Base-by-base conservation (phyloP, 2,113 vertebrate species). In the Stegostoma tigrinum region DNA sequence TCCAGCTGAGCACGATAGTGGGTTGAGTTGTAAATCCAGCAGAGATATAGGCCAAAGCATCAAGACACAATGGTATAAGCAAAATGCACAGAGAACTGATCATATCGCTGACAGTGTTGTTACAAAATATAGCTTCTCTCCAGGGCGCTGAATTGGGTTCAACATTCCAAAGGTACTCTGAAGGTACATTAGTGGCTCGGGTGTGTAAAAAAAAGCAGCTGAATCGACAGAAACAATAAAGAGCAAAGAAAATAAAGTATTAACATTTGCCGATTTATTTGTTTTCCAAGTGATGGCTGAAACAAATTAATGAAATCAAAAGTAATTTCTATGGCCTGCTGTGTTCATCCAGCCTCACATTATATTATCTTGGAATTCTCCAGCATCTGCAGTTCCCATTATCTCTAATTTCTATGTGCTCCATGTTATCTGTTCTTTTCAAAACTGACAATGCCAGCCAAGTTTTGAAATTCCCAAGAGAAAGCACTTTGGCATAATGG, bases 381-480 rank as follows among this genome's bases (percentile, higher is more conserved):
- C n/a, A n/a, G n/a, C n/a, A n/a, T n/a, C n/a, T n/a, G n/a, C n/a
- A n/a, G n/a, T n/a, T n/a, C n/a, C n/a, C n/a, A n/a, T n/a, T n/a
- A n/a, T n/a, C n/a, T n/a, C n/a, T 38, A 19, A 93, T 93, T 93
- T 45, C n/a, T n/a, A 34, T 61, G 34, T 10, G 55, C 61, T 90
- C 52, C 55, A 55, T 27, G 23, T 87, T 87, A 87, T 55, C 85
- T 87, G n/a, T 17, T 38, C n/a, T 19, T 38, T 66, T 93, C 89
- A 66, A 93, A 93, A 61, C 10, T 93, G 89, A 93, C 87, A 91
- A 91, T 38, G 89, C n/a, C 15, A 66, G 89, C 19, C 61, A 66
- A 66, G 89, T 23, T 64, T 66, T 93, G 61, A 66, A 93, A 93
- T 38, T 66, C 89, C 89, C 89, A 38, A 67, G 89, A 66, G 89